These are phyloP conservation scores for Oligia strigilis DNA, from an alignment of 2,888 invertebrate genomes.

Conservation along the genomic window DNA sequence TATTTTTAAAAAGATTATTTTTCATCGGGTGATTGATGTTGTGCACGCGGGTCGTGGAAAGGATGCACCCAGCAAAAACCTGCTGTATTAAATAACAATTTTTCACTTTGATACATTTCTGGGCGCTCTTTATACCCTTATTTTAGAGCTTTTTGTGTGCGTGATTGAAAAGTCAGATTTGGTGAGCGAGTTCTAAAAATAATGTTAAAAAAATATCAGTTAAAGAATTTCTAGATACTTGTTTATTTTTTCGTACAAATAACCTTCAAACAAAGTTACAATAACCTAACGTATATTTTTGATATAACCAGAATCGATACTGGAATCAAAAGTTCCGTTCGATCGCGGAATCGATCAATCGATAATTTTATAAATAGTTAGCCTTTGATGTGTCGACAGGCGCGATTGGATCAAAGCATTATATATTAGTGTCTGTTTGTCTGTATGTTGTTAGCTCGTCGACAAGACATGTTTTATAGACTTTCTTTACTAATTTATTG, in stretches of 20 bases:
- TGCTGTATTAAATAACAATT: conserved; percentile 83
- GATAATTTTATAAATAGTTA: conserved; percentile 73
- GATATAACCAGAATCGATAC: conserved; percentile 38
- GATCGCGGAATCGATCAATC: conserved; percentile 78
- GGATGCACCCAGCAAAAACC: conserved; percentile 77
- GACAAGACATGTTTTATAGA: conserved; percentile 72
- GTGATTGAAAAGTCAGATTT: conserved; percentile 34
- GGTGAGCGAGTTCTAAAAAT: conserved; percentile 4
- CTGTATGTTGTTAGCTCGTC: conserved; percentile 59
- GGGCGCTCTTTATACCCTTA: conserved; percentile 63
- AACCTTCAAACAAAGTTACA: conserved; percentile 17
- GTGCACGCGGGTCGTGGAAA: conserved; percentile 67
- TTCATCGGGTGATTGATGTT: conserved; percentile 81
- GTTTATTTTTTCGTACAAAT: conserved; percentile 19
- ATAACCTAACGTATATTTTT: conserved; percentile 28
- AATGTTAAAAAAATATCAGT: conserved; percentile 3
- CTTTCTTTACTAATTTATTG: conserved; percentile 71
- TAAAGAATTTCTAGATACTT: conserved; percentile 1
- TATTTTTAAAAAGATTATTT: conserved; percentile 75
- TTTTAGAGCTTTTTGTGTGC: conserved; percentile 53
- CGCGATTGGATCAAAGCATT: conserved; percentile 78
- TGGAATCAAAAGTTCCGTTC: conserved; percentile 67
- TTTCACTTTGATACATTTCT: conserved; percentile 82
- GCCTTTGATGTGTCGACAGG: conserved; percentile 78
- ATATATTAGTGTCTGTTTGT: conserved; percentile 64